These are phyloP conservation scores for Agonum fuliginosum DNA, from an alignment of 2,888 invertebrate genomes.

Conservation along the genomic window DNA sequence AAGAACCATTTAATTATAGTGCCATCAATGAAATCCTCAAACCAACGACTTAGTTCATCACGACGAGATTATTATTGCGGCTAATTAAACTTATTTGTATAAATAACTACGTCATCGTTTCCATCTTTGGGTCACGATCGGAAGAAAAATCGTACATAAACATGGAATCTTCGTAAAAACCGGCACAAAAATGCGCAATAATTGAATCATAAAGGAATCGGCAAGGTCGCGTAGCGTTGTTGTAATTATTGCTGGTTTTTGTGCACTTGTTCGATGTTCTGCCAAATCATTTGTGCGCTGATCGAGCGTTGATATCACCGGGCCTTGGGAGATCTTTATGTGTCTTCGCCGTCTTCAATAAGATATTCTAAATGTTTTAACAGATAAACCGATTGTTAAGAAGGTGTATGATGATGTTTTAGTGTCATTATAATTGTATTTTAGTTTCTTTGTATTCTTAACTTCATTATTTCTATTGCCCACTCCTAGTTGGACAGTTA, in stretches of 20 bases:
- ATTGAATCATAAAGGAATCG: constrained; percentile 55
- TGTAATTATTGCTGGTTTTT: constrained; percentile 30
- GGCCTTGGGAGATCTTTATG: constrained; percentile 45
- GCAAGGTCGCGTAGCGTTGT: constrained; percentile 45
- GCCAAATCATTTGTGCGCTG: constrained; percentile 46
- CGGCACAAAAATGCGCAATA: constrained; percentile 54
- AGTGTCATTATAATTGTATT: background rate
- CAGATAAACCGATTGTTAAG: background rate
- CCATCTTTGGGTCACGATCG: constrained; percentile 51
- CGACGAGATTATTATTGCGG: constrained; percentile 43
- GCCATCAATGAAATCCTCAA: constrained; percentile 45
- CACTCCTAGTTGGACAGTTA: too few species aligned
- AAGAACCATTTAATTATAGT: constrained; percentile 38
- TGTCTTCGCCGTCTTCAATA: too few species aligned
- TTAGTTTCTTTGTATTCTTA: background rate
- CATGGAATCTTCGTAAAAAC: constrained; percentile 41
- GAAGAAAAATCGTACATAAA: constrained; percentile 46
- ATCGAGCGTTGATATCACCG: constrained; percentile 50
- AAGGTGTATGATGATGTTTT: background rate
- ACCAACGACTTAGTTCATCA: constrained; percentile 14
- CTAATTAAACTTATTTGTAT: constrained; percentile 52
- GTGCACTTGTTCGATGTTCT: constrained; percentile 16
- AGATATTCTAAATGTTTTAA: background rate
- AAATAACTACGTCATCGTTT: constrained; percentile 46
- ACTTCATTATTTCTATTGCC: background rate